Evolutionary conservation across 1,140 invertebrate genomes (phyloP), one percentile per base, ranked within the genome.

Genomic region (Glossosoma conforme): DNA sequence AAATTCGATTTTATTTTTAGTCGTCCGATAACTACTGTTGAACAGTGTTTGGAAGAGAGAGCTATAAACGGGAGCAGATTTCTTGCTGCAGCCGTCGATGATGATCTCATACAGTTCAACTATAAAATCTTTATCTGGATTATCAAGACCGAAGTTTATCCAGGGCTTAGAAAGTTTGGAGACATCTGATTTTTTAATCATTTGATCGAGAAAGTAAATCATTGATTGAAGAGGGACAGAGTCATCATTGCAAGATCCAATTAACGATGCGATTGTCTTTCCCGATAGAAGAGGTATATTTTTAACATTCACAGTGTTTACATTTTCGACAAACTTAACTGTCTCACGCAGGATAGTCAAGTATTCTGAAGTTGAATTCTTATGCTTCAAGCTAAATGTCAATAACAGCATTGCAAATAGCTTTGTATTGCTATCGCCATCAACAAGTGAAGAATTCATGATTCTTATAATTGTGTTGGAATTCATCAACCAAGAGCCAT

Each of bases 1-100:
- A 18, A 78, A 76, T 2, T 77, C 67, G 13, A 77, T 64, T 58
- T 73, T 77, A 10, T 75, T 63, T 53, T 68, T 67, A 1, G 67
- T 13, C 24, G 60, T 62, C 2, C 63, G 65, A 45, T 71, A 73
- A n/a, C 70, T 59, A 18, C 65, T 62, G 36, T 69, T 60, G 0
- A 80, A 52, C 8, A 75, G 56, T 47, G 62, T 60, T 45, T 69
- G 61, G 4, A 74, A 56, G 15, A 71, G 46, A 19, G 64, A 62
- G 4, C 61, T 54, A 24, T 30, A 46, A 11, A 24, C 44, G 11
- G 45, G 25, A 18, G 41, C 35, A 47, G 28, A 54, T 38, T 54
- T 47, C 30, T 48, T 41, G n/a, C 43, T 53, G 22, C 46, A 44
- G 14, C 48, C 35, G 37, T 54, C 30, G 15, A 58, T 33, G 10